Evolutionary conservation across 2,888 invertebrate species (phyloP).

Genomic region (Bursaphelenchus okinawaensis): DNA sequence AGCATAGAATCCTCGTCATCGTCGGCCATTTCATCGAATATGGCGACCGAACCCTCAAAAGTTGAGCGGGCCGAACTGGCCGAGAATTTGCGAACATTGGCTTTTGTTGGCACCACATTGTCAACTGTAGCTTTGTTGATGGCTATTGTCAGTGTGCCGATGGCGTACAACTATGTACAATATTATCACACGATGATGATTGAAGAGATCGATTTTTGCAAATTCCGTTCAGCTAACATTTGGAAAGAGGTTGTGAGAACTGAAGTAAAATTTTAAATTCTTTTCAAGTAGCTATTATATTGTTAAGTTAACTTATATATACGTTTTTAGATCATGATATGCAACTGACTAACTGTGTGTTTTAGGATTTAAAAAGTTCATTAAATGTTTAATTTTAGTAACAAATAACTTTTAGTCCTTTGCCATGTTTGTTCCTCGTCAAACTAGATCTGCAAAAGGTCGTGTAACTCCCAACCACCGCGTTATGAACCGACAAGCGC

Average conservation of each 20-base stretch:
- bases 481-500: not conserved
- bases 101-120: constrained; percentile 40
- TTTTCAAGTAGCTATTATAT: too few relatives aligned
- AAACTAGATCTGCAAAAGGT: not conserved
- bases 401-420: not conserved
- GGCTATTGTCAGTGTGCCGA: constrained; percentile 41
- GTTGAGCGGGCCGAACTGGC: constrained; percentile 19
- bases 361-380: too few relatives aligned
- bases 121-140: constrained; percentile 38
- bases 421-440: not conserved
- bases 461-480: not conserved
- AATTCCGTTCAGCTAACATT: constrained; percentile 36
- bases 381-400: too few relatives aligned
- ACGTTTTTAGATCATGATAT: too few relatives aligned
- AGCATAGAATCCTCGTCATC: too few relatives aligned
- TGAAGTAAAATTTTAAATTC: constrained; percentile 22
- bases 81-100: constrained; percentile 29
- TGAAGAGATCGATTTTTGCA: constrained; percentile 48
- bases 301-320: too few relatives aligned
- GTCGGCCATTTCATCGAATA: not conserved
- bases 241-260: constrained; percentile 42
- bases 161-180: constrained; percentile 50
- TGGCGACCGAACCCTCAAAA: not conserved
- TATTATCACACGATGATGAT: constrained; percentile 44
- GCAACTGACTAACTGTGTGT: too few relatives aligned